Evolutionary conservation across 2,888 invertebrate species (phyloP).

Genomic region (Volucella inflata): DNA sequence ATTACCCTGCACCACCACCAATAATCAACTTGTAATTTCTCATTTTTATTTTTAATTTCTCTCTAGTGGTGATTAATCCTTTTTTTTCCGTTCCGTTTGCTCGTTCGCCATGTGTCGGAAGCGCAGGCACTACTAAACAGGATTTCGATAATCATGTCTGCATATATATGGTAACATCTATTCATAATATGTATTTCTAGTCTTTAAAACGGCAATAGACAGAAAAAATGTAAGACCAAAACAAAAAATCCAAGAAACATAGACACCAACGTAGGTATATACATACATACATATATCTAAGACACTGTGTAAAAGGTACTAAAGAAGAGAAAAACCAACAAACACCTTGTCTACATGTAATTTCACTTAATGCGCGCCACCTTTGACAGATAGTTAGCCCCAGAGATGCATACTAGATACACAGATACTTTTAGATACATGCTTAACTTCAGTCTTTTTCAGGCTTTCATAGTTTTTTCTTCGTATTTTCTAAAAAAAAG

Average conservation of each 20-base stretch:
- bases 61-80: conserved; percentile 70
- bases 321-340: conserved; percentile 70
- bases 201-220: conserved; percentile 11
- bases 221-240: not conserved
- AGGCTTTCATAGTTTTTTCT: not conserved
- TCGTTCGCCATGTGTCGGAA: not conserved
- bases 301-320: conserved; percentile 19
- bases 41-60: conserved; percentile 71
- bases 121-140: conserved; percentile 48
- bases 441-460: not conserved
- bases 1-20: conserved; percentile 74
- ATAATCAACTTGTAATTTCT: conserved; percentile 75
- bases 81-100: conserved; percentile 1
- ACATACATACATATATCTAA: not conserved
- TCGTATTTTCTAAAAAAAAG: not conserved
- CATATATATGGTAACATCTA: conserved; percentile 55
- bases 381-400: conserved; percentile 74
- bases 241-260: not conserved
- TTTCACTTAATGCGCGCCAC: conserved; percentile 76
- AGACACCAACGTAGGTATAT: not conserved
- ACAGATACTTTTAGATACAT: conserved; percentile 39
- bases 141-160: conserved; percentile 64
- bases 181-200: conserved; percentile 50
- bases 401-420: conserved; percentile 66
- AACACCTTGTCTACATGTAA: conserved; percentile 76